Conservation (phyloP, 2,797 vertebrate species). For the Lithobates sylvaticus region DNA sequence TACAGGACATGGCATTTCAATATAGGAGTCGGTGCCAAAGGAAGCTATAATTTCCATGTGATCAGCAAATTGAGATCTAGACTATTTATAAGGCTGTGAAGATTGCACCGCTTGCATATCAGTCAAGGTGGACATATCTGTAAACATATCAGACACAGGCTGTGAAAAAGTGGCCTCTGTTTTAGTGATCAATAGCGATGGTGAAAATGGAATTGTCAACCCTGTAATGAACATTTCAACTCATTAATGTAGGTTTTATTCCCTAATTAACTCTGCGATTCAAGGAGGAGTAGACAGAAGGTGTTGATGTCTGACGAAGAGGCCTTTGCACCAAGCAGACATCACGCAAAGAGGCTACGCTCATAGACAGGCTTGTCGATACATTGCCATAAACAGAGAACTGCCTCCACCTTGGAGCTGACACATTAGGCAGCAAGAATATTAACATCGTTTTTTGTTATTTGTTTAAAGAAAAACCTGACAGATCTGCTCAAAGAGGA, state of each 20-base stretch:
- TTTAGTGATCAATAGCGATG: constrained; percentile 42
- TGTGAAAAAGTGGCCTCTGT: constrained; percentile 27
- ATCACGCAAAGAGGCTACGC: background rate
- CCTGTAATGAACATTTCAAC: constrained; percentile 49
- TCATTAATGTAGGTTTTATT: constrained; percentile 45
- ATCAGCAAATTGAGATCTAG: background rate
- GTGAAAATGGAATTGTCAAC: constrained; percentile 49
- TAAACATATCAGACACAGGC: constrained; percentile 31
- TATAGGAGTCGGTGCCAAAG: background rate
- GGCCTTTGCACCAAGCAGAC: constrained; percentile 33
- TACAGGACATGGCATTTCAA: background rate
- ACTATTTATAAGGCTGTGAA: constrained; percentile 31
- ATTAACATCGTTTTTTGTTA: background rate
- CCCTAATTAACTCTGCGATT: constrained; percentile 28
- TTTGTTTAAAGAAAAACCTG: constrained; percentile 9
- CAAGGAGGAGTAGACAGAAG: constrained; percentile 39
- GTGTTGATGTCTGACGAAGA: constrained; percentile 48
- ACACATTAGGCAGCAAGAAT: background rate
- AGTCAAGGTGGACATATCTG: constrained; percentile 38
- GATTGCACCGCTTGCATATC: constrained; percentile 4
- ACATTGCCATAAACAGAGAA: background rate
- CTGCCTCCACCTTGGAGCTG: background rate
- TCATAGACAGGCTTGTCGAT: background rate
- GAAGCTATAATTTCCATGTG: background rate
- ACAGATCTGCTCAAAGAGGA: background rate